Evolutionary conservation across 2,888 invertebrate species (phyloP).

Genomic region (Microplitis manilae): DNA sequence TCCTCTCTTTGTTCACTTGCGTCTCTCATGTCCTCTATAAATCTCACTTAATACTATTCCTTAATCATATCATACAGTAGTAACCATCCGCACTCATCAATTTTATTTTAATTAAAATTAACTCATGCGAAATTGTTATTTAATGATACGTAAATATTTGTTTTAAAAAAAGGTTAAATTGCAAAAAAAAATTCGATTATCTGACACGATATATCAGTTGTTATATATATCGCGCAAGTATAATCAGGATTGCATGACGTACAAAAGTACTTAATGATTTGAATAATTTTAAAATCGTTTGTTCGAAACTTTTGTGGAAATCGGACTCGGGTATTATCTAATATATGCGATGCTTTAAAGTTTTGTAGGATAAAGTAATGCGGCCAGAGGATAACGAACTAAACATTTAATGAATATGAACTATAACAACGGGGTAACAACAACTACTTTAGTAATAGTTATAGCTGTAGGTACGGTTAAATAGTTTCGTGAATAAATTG

Average conservation of each 20-base stretch:
- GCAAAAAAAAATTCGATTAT: slow-evolving; percentile 22
- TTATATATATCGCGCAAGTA: not conserved
- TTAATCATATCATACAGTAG: not conserved
- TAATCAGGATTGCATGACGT: not conserved
- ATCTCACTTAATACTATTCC: not conserved
- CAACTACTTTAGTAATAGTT: no score
- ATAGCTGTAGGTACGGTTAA: not conserved
- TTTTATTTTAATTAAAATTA: not conserved
- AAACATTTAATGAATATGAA: not conserved
- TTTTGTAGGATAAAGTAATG: not conserved
- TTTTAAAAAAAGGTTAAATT: no score
- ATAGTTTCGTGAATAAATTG: not conserved
- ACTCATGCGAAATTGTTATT: no score
- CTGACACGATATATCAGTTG: slow-evolving; percentile 26
- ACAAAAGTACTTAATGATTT: slow-evolving; percentile 25
- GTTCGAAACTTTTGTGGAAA: slow-evolving; percentile 23
- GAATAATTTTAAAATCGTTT: slow-evolving; percentile 30
- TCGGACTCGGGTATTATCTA: not conserved
- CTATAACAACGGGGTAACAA: no score
- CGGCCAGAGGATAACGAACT: not conserved
- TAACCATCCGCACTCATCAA: not conserved
- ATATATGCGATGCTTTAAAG: no score
- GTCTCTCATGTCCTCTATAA: not conserved
- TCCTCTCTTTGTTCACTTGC: slow-evolving; percentile 20
- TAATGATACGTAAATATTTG: no score